Conservation (phyloP, 2,113 vertebrate genomes). For the Silurus asotus region DNA sequence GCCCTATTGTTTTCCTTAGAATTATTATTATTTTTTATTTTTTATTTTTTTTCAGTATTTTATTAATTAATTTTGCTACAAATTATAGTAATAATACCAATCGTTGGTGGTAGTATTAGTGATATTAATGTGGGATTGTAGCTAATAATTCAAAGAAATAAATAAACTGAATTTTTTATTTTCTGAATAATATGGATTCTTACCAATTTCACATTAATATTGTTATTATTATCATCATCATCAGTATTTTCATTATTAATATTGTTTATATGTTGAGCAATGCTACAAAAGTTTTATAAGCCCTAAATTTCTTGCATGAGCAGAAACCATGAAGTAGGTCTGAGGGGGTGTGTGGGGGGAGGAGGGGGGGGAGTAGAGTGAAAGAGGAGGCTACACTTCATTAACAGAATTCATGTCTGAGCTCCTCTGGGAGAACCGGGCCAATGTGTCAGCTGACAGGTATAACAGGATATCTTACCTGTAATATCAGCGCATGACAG, state of each 20-base stretch:
- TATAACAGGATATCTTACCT: constrained; percentile 36
- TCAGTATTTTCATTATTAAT: not conserved
- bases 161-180: too few species aligned
- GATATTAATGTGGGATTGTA: too few species aligned
- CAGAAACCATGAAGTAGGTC: not conserved
- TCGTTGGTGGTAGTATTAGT: too few species aligned
- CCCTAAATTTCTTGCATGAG: not conserved
- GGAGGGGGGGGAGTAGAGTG: too few species aligned
- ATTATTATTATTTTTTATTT: too few species aligned
- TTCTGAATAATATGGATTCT: too few species aligned
- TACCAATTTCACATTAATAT: too few species aligned
- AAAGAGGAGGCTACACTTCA: constrained; percentile 34
- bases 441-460: constrained; percentile 7
- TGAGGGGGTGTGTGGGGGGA: not conserved
- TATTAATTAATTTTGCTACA: too few species aligned
- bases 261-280: not conserved
- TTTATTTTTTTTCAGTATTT: too few species aligned
- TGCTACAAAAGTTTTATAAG: not conserved
- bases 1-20: too few species aligned
- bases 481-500: constrained; percentile 38
- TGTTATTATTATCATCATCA: not conserved
- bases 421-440: constrained; percentile 14
- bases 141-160: too few species aligned
- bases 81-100: too few species aligned
- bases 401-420: constrained; percentile 33